Percentiles rank a stretch among this genome's conserved stretches.
Evolutionary conservation across 2,888 invertebrate species (phyloP).

Genomic region (Timandra comae): DNA sequence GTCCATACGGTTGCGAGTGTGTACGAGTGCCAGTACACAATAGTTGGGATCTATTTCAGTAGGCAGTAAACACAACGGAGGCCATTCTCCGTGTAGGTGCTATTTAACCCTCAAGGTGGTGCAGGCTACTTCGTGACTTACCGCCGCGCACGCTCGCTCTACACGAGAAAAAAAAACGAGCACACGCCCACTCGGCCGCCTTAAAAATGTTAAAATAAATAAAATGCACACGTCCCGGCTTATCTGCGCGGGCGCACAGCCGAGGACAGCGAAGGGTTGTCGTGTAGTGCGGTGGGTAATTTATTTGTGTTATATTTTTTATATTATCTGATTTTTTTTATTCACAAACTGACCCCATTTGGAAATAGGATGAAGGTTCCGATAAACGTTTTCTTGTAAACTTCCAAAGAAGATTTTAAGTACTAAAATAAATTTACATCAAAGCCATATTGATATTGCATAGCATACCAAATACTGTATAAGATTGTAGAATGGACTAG

Average conservation of each 20-base stretch:
- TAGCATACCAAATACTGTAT: too few species aligned
- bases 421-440: too few species aligned
- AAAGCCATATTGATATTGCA: too few species aligned
- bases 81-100: conserved; percentile 49
- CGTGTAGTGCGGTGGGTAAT: conserved; percentile 30
- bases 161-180: conserved; percentile 50
- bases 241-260: conserved; percentile 59
- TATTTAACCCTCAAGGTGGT: conserved; percentile 73
- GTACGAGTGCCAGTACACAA: too few species aligned
- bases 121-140: conserved; percentile 69
- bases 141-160: conserved; percentile 49
- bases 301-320: too few species aligned
- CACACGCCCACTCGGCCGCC: conserved; percentile 43
- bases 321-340: too few species aligned
- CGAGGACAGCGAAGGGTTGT: conserved; percentile 50
- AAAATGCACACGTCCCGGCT: conserved; percentile 72
- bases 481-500: too few species aligned
- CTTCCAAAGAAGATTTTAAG: too few species aligned
- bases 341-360: too few species aligned
- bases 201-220: conserved; percentile 76
- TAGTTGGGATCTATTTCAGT: conserved; percentile 27
- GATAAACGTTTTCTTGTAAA: too few species aligned
- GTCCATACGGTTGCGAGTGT: too few species aligned
- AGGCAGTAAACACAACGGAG: conserved; percentile 41
- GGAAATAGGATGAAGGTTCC: too few species aligned